Conservation (phyloP, 2,113 vertebrate species). For the Chiloscyllium plagiosum region DNA sequence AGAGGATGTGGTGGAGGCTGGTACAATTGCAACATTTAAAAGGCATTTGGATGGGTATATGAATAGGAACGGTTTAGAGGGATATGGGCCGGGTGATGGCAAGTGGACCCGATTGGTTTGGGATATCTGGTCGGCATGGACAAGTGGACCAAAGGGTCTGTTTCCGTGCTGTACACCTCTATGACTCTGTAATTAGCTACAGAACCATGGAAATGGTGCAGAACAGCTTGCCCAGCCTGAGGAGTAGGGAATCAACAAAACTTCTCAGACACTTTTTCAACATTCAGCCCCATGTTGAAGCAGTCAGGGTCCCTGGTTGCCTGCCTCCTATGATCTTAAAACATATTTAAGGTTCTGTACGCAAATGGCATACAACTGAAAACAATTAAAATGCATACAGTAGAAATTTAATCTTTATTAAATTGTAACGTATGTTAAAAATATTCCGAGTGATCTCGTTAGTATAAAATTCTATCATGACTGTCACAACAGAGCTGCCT, state of each 20-base stretch:
- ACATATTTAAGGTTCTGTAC: background rate
- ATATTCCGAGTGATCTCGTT: background rate
- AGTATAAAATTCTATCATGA: background rate
- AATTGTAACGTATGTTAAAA: background rate
- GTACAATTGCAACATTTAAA: too few relatives aligned
- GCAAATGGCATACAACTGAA: background rate
- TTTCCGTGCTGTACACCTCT: too few relatives aligned
- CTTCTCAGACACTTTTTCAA: background rate
- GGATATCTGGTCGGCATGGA: too few relatives aligned
- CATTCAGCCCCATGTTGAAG: background rate
- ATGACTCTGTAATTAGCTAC: background rate
- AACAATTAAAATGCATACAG: background rate
- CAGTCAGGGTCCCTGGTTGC: background rate
- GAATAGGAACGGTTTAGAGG: too few relatives aligned
- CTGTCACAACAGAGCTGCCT: too few relatives aligned
- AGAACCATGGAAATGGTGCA: background rate
- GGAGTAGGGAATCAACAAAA: background rate
- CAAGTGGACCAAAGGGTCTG: too few relatives aligned
- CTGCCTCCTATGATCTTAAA: background rate
- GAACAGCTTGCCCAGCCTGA: background rate
- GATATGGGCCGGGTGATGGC: too few relatives aligned
- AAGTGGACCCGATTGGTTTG: too few relatives aligned
- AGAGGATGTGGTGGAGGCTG: too few relatives aligned
- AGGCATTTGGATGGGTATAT: too few relatives aligned
- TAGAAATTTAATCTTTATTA: background rate